These are phyloP conservation scores for Magallana gigas DNA, from an alignment of 1,140 invertebrate genomes.

Conservation along the genomic window DNA sequence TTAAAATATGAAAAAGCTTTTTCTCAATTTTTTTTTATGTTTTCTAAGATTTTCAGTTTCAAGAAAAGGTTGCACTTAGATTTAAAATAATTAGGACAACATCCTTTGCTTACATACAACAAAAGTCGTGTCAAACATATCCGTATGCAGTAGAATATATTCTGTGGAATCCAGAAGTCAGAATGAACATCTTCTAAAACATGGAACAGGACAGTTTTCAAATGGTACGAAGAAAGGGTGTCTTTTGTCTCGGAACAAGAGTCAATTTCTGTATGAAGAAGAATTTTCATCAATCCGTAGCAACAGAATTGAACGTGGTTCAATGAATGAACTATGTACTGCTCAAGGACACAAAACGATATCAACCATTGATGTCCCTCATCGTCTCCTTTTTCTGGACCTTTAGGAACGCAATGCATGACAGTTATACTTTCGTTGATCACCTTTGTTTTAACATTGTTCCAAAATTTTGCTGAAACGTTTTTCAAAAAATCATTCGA, in stretches of 20 bases:
- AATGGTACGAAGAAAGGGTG: background rate
- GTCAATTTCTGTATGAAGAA: background rate
- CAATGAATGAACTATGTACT: background rate
- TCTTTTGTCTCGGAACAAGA: background rate
- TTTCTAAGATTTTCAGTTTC: background rate
- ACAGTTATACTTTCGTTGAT: background rate
- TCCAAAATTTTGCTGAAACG: background rate
- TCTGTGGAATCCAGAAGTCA: background rate
- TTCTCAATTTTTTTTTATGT: background rate
- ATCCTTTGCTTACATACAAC: background rate
- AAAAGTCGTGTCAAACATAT: background rate
- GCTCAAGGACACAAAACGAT: background rate
- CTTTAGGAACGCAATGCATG: background rate
- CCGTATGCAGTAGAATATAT: background rate
- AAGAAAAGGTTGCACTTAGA: background rate
- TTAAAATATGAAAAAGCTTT: background rate
- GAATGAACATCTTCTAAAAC: background rate
- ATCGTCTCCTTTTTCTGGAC: background rate
- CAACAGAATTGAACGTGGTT: slow-evolving; percentile 3
- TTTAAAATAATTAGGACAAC: background rate
- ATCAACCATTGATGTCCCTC: background rate
- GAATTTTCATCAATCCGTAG: background rate
- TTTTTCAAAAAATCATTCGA: background rate
- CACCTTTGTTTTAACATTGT: background rate
- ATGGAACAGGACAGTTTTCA: background rate